Evolutionary conservation across 2,797 vertebrate genomes (phyloP), one percentile per base, ranked within the genome.

Genomic region (Uromys caudimaculatus): DNA sequence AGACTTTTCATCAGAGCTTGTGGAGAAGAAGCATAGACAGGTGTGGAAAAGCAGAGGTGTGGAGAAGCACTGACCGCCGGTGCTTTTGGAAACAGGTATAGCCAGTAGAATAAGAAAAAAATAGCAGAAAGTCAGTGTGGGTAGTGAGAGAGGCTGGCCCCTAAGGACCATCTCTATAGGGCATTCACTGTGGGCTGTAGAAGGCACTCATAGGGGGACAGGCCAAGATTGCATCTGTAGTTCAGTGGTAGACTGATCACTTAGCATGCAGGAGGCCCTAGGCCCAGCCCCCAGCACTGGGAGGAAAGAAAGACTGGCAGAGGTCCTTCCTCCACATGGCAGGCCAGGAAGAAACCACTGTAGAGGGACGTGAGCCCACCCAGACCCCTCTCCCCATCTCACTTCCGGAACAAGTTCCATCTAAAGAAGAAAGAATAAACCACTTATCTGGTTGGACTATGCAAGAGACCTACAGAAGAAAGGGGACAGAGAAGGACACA

Each of bases 351-450:
- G 56, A 77, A 24, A n/a, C 23, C n/a, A 32, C 50, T 60, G 56
- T 52, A n/a, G n/a, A 92, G 67, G 35, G 38, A 19, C 21, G 5
- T 0, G 3, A 47, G 12, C 3, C 35, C 35, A 56, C 4, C 7
- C 3, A 32, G 23, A 21, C 9, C 29, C 44, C 56, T 89, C 19
- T 44, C 38, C 50, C 41, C 23, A 6, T 23, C 44, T 29, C 50
- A 17, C 23, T 84, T 86, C 76, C 1, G 2, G 44, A 76, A 50
- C 79, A 89, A 76, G 56, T 27, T 76, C 47, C 23, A 71, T 93
- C 73, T 95, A 29, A 41, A 79, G 60, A 67, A 62, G 35, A 94
- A 87, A 91, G 83, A 35, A 62, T 1, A n/a, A 91, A 95, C 62
- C 12, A 27, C 19, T 11, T 1, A 76, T 87, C 76, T 9, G 52